Conservation (phyloP, 1,140 invertebrate genomes). For the Lutraria rhynchaena region DNA sequence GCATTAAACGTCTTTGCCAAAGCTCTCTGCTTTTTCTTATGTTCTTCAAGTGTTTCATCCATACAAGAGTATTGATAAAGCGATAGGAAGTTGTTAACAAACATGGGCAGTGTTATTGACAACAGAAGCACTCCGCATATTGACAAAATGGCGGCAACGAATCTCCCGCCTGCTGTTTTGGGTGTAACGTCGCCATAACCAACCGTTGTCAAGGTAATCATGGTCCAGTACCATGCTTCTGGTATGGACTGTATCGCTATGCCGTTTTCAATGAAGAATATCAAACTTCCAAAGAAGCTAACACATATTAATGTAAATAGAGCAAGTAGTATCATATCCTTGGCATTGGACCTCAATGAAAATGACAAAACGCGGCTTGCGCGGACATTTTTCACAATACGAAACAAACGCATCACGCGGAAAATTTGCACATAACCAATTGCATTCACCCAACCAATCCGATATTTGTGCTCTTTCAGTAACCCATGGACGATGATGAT, state of each 20-base stretch:
- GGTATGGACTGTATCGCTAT: constrained; percentile 88
- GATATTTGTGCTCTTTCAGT: constrained; percentile 10
- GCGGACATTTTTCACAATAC: constrained; percentile 89
- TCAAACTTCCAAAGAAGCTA: constrained; percentile 61
- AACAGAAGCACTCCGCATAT: constrained; percentile 85
- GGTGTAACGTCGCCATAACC: constrained; percentile 96
- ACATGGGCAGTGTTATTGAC: constrained; percentile 90
- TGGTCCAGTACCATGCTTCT: constrained; percentile 94
- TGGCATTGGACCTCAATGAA: constrained; percentile 82
- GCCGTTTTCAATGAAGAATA: constrained; percentile 83
- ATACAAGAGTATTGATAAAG: constrained; percentile 57
- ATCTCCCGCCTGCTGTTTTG: constrained; percentile 67
- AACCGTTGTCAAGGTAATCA: constrained; percentile 96
- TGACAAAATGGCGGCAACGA: constrained; percentile 92
- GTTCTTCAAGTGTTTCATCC: constrained; percentile 23
- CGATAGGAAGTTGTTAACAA: constrained; percentile 90
- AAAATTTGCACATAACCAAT: constrained; percentile 95
- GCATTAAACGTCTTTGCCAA: too few species aligned
- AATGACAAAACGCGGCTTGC: constrained; percentile 94
- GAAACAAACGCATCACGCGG: constrained; percentile 98
- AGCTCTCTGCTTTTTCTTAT: neutral
- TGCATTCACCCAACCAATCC: constrained; percentile 33
- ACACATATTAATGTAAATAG: constrained; percentile 65
- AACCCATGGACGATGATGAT: constrained; percentile 16
- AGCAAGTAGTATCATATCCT: constrained; percentile 66